Base-by-base conservation (phyloP, 2,797 vertebrate species). In the Spinibarbus caldwelli region DNA sequence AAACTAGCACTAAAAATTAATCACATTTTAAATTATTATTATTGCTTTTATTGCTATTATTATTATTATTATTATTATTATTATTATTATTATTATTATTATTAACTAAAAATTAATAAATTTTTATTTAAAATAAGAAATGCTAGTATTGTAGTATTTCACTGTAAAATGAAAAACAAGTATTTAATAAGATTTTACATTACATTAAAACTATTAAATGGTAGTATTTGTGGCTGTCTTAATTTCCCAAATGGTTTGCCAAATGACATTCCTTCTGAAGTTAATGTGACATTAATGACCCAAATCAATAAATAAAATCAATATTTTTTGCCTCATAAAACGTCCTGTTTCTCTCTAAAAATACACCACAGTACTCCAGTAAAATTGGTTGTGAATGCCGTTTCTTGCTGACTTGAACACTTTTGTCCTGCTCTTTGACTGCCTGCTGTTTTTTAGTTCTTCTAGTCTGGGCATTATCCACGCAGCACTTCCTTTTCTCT, bases 401-500 rank as follows among this genome's bases (percentile, higher is more conserved):
- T 80, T 45, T 68, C 12, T n/a, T 52, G 78, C 49, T 68, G n/a
- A 68, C 12, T 49, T 80, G 31, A 21, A 38, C 49, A 8, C 19
- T 45, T 15, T 21, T 36, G 12, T 31, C 19, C 52, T 77, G 31
- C 23, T n/a, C 34, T 57, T 36, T 80, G 38, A 29, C 72, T 38
- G 34, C 38, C 31, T 38, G 43, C 38, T 19, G 47, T 68, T 59
- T 59, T 59, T 29, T 17, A 62, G 34, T 34, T 43, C 47, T 67
- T 43, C 38, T 45, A 38, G 34, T 76, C 66, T 66, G 68, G 41
- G 41, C 84, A 80, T 59, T n/a, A 43, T 38, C 83, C 78, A 62
- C 41, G 43, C 68, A 86, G 45, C 26, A 29, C 45, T 52, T 81
- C 34, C 29, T 17, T 87, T 67, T 62, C 66, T 34, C 31, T 72